Evolutionary conservation across 2,888 invertebrate genomes (phyloP).

Genomic region (Melikaiella ostensackeni): DNA sequence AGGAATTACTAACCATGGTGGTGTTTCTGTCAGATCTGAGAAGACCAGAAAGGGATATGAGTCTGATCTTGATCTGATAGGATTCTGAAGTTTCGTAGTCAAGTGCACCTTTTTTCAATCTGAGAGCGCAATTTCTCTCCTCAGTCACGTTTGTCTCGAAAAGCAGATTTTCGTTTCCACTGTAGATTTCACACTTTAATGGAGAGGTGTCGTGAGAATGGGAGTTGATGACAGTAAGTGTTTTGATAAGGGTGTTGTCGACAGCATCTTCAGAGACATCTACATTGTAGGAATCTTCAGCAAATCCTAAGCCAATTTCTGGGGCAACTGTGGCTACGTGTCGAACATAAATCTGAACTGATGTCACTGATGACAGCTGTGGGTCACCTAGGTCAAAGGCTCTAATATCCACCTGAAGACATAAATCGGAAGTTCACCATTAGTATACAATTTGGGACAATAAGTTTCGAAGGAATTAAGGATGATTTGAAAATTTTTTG

Average conservation of each 20-base stretch:
- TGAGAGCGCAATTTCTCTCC: conserved; percentile 90
- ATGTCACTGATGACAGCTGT: conserved; percentile 88
- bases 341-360: conserved; percentile 89
- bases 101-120: conserved; percentile 83
- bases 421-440: not conserved
- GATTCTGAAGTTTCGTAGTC: conserved; percentile 88
- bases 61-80: conserved; percentile 86
- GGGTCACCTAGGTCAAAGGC: conserved; percentile 93
- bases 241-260: conserved; percentile 83
- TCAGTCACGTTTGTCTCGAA: conserved; percentile 87
- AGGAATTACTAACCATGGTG: conserved; percentile 78
- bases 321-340: conserved; percentile 86
- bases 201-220: conserved; percentile 84
- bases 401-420: conserved; percentile 77
- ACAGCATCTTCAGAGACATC: conserved; percentile 89
- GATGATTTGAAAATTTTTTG: too few species aligned
- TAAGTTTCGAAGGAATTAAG: too few species aligned
- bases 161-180: conserved; percentile 86
- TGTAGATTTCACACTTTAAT: conserved; percentile 87
- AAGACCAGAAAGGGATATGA: conserved; percentile 89
- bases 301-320: conserved; percentile 90
- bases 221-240: conserved; percentile 86
- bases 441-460: not conserved
- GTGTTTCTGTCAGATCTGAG: conserved; percentile 87
- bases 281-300: conserved; percentile 90